Evolutionary conservation across 2,113 vertebrate species (phyloP).

Genomic region (Rhinolophus sinicus): DNA sequence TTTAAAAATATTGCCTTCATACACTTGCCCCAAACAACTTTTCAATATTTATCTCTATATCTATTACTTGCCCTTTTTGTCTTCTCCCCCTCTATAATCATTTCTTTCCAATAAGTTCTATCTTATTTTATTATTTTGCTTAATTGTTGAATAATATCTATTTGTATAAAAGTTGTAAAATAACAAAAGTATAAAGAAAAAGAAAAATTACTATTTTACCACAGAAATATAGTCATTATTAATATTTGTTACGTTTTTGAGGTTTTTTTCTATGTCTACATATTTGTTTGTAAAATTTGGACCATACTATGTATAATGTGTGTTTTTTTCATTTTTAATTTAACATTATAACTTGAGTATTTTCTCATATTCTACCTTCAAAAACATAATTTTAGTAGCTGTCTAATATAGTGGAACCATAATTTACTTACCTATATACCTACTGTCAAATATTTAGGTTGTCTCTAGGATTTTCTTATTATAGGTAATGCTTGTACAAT

Average conservation of each 20-base stretch:
- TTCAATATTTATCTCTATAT: not conserved
- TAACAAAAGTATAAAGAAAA: not conserved
- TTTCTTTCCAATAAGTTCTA: not conserved
- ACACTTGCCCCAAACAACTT: not conserved
- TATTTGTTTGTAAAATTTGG: not conserved
- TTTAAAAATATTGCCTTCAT: not conserved
- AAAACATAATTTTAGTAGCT: not conserved
- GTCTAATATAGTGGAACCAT: not conserved
- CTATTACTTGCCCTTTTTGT: not conserved
- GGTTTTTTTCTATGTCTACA: not conserved
- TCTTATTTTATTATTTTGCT: constrained; percentile 5
- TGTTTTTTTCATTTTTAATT: not conserved
- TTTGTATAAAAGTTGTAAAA: constrained; percentile 31
- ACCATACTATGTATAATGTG: not conserved
- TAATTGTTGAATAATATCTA: constrained; percentile 9
- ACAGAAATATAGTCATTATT: not conserved
- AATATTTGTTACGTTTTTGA: not conserved
- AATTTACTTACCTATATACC: not conserved
- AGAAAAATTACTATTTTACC: not conserved
- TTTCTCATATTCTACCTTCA: not conserved
- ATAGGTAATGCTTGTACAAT: not conserved
- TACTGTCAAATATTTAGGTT: not conserved
- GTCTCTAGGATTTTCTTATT: not conserved
- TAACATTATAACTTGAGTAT: not conserved
- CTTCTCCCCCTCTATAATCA: not conserved